Evolutionary conservation across 2,888 invertebrate genomes (phyloP), one percentile per base, ranked within the genome.

Genomic region (Ganaspis brasiliensis): DNA sequence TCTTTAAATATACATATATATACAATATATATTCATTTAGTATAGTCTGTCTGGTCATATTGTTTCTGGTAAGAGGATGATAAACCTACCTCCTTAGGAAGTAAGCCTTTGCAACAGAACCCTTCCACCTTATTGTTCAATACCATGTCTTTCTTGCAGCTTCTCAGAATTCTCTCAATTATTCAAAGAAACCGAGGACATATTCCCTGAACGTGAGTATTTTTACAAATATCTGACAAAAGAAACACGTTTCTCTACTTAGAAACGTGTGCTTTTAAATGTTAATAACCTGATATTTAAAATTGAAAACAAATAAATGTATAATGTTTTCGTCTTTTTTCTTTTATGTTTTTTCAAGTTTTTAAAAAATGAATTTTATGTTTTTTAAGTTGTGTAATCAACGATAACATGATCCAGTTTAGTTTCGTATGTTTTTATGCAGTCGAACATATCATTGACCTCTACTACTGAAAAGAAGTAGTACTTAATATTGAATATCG

Each of bases 11-110:
- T 49, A n/a, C 4, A 49, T 52, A 16, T 19, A 49, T 49, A 49
- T 49, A 35, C 12, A 61, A 61, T 61, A 61, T 12, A 75, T 78
- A 75, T 78, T 74, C 73, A 78, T 78, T 78, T 72, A 63, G 72
- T 77, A 73, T 14, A 49, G 55, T 45, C 40, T 74, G 57, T 61
- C 71, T 74, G 63, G 49, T 55, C 55, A 70, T 72, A 61, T 73
- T 74, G 61, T 63, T 63, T 37, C 61, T 37, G n/a, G 19, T 52
- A 16, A 52, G 52, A 52, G 52, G 19, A 19, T 63, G 61, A 31
- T 63, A 5, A 63, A 63, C 37, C 61, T 63, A 16, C 37, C 61
- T 21, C 21, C 16, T 37, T 63, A 63, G 10, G 8, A 35, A 37
- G 61, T 61, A 61, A 35, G 61, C 61, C 35, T 16, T 19, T 35